Evolutionary conservation across 2,113 vertebrate genomes (phyloP).

Genomic region (Oreotrochilus melanogaster): DNA sequence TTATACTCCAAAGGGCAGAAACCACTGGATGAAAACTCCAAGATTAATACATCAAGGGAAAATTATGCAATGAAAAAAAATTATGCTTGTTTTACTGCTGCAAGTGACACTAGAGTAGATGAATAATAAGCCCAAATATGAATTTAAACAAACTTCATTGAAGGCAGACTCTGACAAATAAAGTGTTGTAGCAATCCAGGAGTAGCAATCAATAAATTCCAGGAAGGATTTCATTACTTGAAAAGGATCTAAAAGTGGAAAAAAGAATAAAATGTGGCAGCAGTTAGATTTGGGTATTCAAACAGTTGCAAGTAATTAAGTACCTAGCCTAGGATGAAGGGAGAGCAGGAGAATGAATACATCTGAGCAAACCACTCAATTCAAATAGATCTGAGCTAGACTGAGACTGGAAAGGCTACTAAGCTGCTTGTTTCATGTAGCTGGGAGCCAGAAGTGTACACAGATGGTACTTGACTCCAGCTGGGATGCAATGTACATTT

Average conservation of each 20-base stretch:
- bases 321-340: neutral
- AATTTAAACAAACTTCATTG: neutral
- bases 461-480: neutral
- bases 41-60: neutral
- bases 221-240: neutral
- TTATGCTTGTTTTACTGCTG: neutral
- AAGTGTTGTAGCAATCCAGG: neutral
- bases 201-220: neutral
- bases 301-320: neutral
- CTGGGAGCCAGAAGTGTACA: neutral
- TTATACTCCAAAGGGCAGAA: neutral
- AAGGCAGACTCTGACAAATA: neutral
- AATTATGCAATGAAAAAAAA: neutral
- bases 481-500: neutral
- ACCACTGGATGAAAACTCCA: neutral
- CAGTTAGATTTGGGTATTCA: neutral
- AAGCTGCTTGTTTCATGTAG: neutral
- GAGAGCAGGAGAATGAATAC: neutral
- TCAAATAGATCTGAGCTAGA: neutral
- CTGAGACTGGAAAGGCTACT: neutral
- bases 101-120: neutral
- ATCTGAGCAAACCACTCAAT: neutral
- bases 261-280: neutral
- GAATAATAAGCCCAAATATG: neutral
- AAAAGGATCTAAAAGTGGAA: neutral